A percentile compares a stretch with the other conserved stretches of the same genome.
phyloP scores from a whole-genome alignment of 2,797 vertebrate genomes.

The Monodelphis domestica region DNA sequence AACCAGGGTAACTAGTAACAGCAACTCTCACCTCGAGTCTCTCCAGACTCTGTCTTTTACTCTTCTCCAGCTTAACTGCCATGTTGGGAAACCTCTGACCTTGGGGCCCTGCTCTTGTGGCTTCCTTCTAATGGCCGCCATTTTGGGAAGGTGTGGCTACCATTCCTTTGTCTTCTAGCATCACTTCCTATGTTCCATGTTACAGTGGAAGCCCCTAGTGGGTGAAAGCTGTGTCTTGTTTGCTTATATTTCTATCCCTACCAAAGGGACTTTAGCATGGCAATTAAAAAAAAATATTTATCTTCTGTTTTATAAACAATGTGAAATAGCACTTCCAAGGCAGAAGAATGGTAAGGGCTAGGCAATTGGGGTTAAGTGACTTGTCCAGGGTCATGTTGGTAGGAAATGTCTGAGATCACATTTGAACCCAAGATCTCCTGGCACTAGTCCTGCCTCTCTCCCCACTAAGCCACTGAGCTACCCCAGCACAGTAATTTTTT shows the following conservation, averaged over 20 bases:
- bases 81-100: neutral
- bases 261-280: neutral
- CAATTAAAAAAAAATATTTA: too few relatives aligned
- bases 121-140: neutral
- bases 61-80: neutral
- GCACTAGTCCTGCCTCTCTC: too few relatives aligned
- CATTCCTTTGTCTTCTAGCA: neutral
- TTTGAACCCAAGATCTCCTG: too few relatives aligned
- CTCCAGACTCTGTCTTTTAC: neutral
- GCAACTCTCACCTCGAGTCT: neutral
- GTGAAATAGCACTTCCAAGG: too few relatives aligned
- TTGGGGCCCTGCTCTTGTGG: neutral
- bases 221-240: neutral
- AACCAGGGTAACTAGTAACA: conserved; percentile 16
- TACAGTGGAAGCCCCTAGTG: neutral
- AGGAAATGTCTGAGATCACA: too few relatives aligned
- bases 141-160: neutral
- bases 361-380: too few relatives aligned
- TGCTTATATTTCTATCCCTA: neutral
- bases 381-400: too few relatives aligned
- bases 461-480: too few relatives aligned
- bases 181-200: neutral
- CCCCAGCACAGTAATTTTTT: too few relatives aligned
- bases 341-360: too few relatives aligned
- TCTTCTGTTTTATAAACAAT: too few relatives aligned